phyloP scores from a whole-genome alignment of 2,113 vertebrate species.

The Apeltes quadracus region DNA sequence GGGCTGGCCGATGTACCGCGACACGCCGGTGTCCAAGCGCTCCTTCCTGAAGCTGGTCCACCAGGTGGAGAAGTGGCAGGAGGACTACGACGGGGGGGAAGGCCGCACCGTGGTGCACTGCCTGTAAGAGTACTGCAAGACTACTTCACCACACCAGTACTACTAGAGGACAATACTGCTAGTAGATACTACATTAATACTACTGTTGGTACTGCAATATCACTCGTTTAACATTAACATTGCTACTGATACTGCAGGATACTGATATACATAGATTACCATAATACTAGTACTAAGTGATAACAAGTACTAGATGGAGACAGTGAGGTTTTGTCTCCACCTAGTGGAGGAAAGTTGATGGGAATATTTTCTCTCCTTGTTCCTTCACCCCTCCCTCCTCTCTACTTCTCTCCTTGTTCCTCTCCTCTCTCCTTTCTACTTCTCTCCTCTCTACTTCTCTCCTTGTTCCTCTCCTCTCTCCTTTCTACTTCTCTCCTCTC shows the following conservation, averaged over 20 bases:
- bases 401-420: too few species aligned
- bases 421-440: too few species aligned
- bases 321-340: slow-evolving; percentile 40
- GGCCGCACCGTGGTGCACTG: slow-evolving; percentile 96
- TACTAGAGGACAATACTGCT: background rate
- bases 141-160: background rate
- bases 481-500: too few species aligned
- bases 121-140: slow-evolving; percentile 81
- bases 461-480: background rate
- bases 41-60: slow-evolving; percentile 96
- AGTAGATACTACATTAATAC: background rate
- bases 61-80: slow-evolving; percentile 97
- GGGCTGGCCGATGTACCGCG: slow-evolving; percentile 96
- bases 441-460: background rate
- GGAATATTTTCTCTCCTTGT: background rate
- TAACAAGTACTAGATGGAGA: too few species aligned
- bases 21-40: slow-evolving; percentile 92
- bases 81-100: slow-evolving; percentile 94
- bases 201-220: background rate
- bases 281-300: background rate
- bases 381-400: background rate
- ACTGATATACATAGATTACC: background rate
- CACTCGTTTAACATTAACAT: background rate
- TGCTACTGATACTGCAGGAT: background rate
- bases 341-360: slow-evolving; percentile 24